A percentile compares a stretch with the other conserved stretches of the same genome.
Evolutionary conservation across 2,888 invertebrate genomes (phyloP).

Genomic region (Morpho achilles): DNA sequence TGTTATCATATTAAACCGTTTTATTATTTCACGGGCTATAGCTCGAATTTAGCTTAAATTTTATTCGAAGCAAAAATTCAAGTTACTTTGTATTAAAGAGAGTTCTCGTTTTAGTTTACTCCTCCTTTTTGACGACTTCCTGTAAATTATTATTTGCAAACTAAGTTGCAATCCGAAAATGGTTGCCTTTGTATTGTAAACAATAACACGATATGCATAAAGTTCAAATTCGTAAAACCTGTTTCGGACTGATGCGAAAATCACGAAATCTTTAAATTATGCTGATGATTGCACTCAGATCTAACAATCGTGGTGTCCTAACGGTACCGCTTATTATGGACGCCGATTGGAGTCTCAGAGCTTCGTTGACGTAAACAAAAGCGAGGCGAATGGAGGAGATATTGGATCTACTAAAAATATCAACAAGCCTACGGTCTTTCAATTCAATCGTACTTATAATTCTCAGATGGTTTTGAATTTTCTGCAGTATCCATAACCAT

Average conservation of each 20-base stretch:
- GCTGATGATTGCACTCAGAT: constrained; percentile 46
- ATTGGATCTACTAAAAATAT: constrained; percentile 2
- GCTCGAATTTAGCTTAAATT: too few relatives aligned
- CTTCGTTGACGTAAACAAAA: not conserved
- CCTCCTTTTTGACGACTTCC: constrained; percentile 3
- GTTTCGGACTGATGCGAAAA: constrained; percentile 36
- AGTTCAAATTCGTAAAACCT: constrained; percentile 16
- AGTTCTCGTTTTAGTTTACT: not conserved
- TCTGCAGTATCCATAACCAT: too few relatives aligned
- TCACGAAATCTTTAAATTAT: constrained; percentile 58
- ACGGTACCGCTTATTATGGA: constrained; percentile 49
- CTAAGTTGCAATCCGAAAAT: not conserved
- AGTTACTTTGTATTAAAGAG: not conserved
- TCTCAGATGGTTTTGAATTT: too few relatives aligned
- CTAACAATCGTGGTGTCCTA: constrained; percentile 49
- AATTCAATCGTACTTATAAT: not conserved
- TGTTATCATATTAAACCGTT: too few relatives aligned
- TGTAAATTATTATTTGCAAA: constrained; percentile 6
- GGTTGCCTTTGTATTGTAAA: not conserved
- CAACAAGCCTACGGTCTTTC: not conserved
- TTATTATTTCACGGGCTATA: too few relatives aligned
- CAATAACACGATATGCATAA: not conserved
- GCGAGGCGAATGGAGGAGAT: not conserved
- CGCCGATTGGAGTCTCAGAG: constrained; percentile 10
- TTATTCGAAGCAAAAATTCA: too few relatives aligned